These are phyloP conservation scores for Vesta saturnalis DNA, from an alignment of 2,888 invertebrate species.

Conservation along the genomic window DNA sequence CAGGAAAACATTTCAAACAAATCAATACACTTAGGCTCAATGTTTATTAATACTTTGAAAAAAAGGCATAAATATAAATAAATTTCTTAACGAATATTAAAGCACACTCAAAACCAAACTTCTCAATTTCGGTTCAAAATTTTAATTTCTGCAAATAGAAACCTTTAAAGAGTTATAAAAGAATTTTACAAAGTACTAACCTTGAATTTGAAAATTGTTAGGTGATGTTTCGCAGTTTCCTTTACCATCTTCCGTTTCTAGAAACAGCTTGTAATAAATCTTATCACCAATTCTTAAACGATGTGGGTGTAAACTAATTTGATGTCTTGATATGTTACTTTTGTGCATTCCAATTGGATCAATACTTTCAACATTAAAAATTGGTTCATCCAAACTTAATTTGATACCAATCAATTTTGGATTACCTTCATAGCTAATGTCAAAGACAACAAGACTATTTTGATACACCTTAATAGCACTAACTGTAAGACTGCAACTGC, in stretches of 20 bases:
- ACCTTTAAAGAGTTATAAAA: not conserved
- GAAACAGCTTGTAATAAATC: not conserved
- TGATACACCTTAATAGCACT: conserved; percentile 1
- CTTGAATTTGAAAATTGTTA: not conserved
- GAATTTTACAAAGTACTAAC: not conserved
- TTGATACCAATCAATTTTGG: not conserved
- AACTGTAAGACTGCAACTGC: not conserved
- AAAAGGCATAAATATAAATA: no score
- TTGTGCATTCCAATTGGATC: not conserved
- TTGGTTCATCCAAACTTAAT: not conserved
- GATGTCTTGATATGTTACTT: not conserved
- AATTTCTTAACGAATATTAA: no score
- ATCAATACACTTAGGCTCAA: no score
- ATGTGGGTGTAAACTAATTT: not conserved
- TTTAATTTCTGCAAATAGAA: not conserved
- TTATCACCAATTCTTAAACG: not conserved
- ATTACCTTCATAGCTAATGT: conserved; percentile 1
- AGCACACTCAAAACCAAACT: no score
- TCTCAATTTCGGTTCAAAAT: not conserved
- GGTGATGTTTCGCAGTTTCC: not conserved
- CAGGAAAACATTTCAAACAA: no score
- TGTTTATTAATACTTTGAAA: no score
- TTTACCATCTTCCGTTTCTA: not conserved
- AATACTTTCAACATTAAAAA: not conserved
- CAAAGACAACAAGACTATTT: conserved; percentile 2